Base-by-base conservation (phyloP, 2,113 vertebrate species). In the Antigone vipio region DNA sequence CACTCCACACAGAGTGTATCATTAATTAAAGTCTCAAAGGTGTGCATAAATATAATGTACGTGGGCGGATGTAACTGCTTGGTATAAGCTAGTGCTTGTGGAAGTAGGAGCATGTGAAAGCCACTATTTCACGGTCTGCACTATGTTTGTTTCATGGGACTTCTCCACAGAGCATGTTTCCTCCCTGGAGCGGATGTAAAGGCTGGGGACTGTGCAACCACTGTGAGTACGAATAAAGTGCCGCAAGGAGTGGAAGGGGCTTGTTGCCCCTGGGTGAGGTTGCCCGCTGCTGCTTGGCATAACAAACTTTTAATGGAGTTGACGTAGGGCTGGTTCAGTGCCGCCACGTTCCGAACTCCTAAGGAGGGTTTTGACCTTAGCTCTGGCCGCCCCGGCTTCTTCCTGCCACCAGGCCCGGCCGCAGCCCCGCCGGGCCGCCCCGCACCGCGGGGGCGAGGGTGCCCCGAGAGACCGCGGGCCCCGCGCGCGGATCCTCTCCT, bases 201-300 rank as follows among this genome's bases (percentile, higher is more conserved):
- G 45, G 89, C 82, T 8, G 64, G 29, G 50, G 38, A 3, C 74
- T 0, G 32, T 9, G 21, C 59, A 11, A 5, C 17, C 30, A 1
- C 81, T 9, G 81, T 87, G 85, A 93, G 93, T 89, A 93, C 18
- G 10, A 1, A 3, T 1, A 1, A 0, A 1, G 62, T 2, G 42
- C 80, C 2, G 44, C 53, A 0, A 1, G 0, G 4, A 26, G 44
- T 1, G 7, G 34, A 0, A 0, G 16, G 20, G 58, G 42, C 38
- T 9, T 20, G 1, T 1, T 9, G 22, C 15, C 50, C 53, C 30
- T 1, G 56, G 56, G 9, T 0, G 44, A 8, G 34, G 58, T 38
- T 22, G 42, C 49, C 24, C 13, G 30, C 77, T 5, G 45, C 85
- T 6, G 44, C 64, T 5, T 1, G 72, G 18, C n/a, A 0, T 4